Percentiles rank a stretch among this genome's conserved stretches.
Conservation (phyloP, 2,888 invertebrate genomes). For the Rhagium mordax region DNA sequence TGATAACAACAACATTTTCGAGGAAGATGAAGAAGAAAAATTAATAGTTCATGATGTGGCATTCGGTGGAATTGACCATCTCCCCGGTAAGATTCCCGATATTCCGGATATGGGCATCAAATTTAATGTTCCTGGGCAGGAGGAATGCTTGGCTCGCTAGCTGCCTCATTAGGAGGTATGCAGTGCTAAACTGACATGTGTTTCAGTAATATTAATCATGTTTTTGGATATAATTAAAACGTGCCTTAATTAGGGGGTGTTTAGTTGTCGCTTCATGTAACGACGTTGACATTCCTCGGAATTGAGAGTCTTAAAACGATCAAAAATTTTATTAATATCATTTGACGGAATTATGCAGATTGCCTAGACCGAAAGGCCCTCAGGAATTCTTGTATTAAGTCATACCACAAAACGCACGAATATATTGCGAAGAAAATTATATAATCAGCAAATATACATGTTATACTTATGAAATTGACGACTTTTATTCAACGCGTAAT, state of each 20-base stretch:
- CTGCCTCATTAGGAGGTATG: slow-evolving; percentile 70
- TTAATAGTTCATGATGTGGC: neutral
- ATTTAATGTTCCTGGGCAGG: slow-evolving; percentile 63
- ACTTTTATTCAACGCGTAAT: too few relatives aligned
- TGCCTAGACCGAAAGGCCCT: neutral
- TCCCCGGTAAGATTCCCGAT: slow-evolving; percentile 53
- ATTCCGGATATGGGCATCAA: slow-evolving; percentile 66
- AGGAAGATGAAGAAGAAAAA: too few relatives aligned
- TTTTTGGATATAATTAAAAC: slow-evolving; percentile 68
- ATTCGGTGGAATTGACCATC: slow-evolving; percentile 28
- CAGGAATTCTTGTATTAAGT: too few relatives aligned
- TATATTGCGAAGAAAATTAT: too few relatives aligned
- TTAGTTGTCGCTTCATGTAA: slow-evolving; percentile 65
- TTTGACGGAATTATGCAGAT: neutral
- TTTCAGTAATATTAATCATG: slow-evolving; percentile 70
- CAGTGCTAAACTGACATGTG: slow-evolving; percentile 71
- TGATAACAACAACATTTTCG: too few relatives aligned
- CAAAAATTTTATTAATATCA: neutral
- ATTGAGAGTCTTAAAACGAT: slow-evolving; percentile 22
- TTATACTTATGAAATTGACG: too few relatives aligned
- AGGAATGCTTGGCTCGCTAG: slow-evolving; percentile 64
- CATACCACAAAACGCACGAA: too few relatives aligned
- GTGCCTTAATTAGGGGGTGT: slow-evolving; percentile 69
- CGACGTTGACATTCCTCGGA: slow-evolving; percentile 60
- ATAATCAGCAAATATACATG: too few relatives aligned